Conservation (phyloP, 2,113 vertebrate species). For the Urocolius indicus region DNA sequence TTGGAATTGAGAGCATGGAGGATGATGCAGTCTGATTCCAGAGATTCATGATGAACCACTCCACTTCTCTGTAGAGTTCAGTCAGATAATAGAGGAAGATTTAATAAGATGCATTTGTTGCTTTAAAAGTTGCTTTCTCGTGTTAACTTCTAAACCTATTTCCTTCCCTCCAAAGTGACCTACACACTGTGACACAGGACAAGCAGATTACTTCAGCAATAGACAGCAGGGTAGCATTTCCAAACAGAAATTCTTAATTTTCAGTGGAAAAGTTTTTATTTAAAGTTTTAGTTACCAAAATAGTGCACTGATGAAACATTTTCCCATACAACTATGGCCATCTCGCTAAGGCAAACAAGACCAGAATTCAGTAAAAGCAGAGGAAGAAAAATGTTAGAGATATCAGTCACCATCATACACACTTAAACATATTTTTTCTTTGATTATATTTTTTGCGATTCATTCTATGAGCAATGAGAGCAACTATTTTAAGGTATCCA, state of each 20-base stretch:
- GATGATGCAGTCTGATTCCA: background rate
- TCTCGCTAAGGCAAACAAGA: background rate
- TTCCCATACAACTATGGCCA: background rate
- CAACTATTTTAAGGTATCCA: background rate
- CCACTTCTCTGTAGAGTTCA: background rate
- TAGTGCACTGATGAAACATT: background rate
- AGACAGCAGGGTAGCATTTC: background rate
- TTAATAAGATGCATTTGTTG: background rate
- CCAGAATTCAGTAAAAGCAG: background rate
- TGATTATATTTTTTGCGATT: background rate
- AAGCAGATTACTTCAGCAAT: background rate
- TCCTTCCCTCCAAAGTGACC: background rate
- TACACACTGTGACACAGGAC: background rate
- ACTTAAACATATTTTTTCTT: background rate
- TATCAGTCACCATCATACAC: background rate
- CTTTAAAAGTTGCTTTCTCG: background rate
- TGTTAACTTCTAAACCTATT: background rate
- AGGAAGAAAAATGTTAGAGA: background rate
- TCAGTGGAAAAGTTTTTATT: conserved; percentile 9
- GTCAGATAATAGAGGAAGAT: background rate
- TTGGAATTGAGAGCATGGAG: background rate
- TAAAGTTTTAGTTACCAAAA: conserved; percentile 36
- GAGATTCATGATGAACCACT: background rate
- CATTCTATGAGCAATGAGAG: background rate
- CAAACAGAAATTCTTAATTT: background rate